Conservation (phyloP, 2,113 vertebrate species). For the Indicator indicator region DNA sequence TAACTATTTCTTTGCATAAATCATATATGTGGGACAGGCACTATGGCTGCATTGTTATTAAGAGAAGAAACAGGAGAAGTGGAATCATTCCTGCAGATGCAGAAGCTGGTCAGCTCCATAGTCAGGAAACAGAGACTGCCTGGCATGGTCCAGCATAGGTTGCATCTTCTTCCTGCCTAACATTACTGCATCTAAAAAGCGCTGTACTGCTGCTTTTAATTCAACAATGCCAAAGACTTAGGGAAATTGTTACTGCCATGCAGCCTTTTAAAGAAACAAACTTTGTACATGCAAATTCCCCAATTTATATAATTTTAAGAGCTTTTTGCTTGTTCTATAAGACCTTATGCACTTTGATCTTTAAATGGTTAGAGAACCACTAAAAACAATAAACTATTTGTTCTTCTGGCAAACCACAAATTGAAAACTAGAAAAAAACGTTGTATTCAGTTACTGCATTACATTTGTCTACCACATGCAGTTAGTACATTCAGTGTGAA, state of each 20-base stretch:
- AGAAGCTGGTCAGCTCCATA: background rate
- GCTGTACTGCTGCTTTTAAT: background rate
- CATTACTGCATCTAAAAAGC: background rate
- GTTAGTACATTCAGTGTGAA: background rate
- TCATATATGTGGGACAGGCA: background rate
- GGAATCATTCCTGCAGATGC: accelerated
- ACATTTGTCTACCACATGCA: background rate
- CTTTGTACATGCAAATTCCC: background rate
- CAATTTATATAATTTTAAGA: background rate
- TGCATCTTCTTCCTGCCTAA: background rate
- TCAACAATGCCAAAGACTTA: background rate
- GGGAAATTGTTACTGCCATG: background rate
- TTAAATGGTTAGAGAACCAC: background rate
- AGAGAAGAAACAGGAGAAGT: background rate
- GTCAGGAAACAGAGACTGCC: background rate
- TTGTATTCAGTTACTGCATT: background rate
- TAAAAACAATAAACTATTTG: background rate
- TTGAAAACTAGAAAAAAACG: background rate
- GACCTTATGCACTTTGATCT: background rate
- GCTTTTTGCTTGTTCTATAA: background rate
- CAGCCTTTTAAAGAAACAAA: background rate
- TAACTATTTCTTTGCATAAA: background rate
- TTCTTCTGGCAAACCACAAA: background rate
- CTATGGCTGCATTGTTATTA: background rate
- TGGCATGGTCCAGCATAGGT: accelerated